Evolutionary conservation across 1,140 invertebrate genomes (phyloP), one percentile per base, ranked within the genome.

Genomic region (Bicyclus anynana): DNA sequence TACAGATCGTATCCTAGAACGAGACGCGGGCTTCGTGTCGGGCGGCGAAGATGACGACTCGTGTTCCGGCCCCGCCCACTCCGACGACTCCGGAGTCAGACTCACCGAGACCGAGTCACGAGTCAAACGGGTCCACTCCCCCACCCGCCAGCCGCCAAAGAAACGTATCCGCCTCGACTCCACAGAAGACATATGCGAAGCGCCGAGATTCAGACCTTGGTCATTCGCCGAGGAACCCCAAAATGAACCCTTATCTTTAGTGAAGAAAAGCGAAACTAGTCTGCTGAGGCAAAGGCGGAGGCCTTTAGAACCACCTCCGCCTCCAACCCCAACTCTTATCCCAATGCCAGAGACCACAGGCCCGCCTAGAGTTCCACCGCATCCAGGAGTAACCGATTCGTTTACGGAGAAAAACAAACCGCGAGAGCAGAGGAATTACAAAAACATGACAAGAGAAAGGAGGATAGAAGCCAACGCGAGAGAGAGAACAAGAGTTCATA

Each of bases 401-500:
- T 82, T 77, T 52, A 47, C 58, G 3, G 72, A 82, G 6, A 78
- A 76, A 48, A 61, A 72, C 59, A 84, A 83, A 33, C 89, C 90
- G 7, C 84, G 91, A 20, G 92, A 95, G 48, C 94, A 96, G 68
- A 93, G 96, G 59, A 97, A 97, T 79, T 97, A 98, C 82, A 98
- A 98, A 77, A 98, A 97, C 75, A 97, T 98, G 96, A 98, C 96
- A 0, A 89, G 96, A 18, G 96, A 97, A 73, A 90, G 97, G 59
- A 89, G 97, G 23, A 97, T 98, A 69, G 97, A 98, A 83, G 97
- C 97, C 0, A 98, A 98, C 72, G 97, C 97, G 0, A 90, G 97
- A 1, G 97, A 98, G 82, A 89, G 97, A 27, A 97, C 97, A 6
- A 90, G 97, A 37, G 97, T 98, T 1, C 97, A 98, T 80, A 98